Conservation (phyloP, 2,113 vertebrate genomes). For the Zosterops lateralis region DNA sequence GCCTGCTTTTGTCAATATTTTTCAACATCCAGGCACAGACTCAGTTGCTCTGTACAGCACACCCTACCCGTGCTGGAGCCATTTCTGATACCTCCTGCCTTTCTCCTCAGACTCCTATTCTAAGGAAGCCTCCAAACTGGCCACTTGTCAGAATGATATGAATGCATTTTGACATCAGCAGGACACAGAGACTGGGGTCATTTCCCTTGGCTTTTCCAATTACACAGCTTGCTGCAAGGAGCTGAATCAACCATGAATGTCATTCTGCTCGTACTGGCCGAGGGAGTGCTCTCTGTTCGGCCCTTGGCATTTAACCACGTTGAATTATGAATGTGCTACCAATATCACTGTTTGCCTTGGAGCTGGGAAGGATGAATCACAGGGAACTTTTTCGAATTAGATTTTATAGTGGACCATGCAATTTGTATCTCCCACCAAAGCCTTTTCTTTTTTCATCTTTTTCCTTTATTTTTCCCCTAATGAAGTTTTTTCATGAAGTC, state of each 20-base stretch:
- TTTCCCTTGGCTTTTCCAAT: slow-evolving; percentile 73
- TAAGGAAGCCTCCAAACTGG: slow-evolving; percentile 43
- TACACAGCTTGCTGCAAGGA: slow-evolving; percentile 72
- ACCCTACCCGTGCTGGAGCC: not conserved
- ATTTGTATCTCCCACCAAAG: not conserved
- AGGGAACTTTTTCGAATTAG: slow-evolving; percentile 49
- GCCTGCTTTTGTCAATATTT: not conserved
- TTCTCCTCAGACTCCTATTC: not conserved
- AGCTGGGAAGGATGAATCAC: slow-evolving; percentile 68
- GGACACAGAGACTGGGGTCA: slow-evolving; percentile 67
- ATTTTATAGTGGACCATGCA: slow-evolving; percentile 53
- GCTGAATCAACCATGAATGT: slow-evolving; percentile 77
- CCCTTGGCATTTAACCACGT: slow-evolving; percentile 74
- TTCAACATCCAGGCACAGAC: not conserved
- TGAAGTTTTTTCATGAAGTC: slow-evolving; percentile 54
- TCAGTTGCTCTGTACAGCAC: not conserved
- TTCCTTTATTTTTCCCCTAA: not conserved
- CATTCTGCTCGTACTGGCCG: slow-evolving; percentile 55
- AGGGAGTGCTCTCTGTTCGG: slow-evolving; percentile 45
- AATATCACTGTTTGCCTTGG: slow-evolving; percentile 71
- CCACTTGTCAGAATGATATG: slow-evolving; percentile 67
- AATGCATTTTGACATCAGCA: slow-evolving; percentile 74
- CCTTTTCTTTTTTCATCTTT: fast-evolving
- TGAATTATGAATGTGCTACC: slow-evolving; percentile 79
- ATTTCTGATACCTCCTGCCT: not conserved